These are phyloP conservation scores for Eristalinus sepulchralis DNA, from an alignment of 2,888 invertebrate species.

Conservation along the genomic window DNA sequence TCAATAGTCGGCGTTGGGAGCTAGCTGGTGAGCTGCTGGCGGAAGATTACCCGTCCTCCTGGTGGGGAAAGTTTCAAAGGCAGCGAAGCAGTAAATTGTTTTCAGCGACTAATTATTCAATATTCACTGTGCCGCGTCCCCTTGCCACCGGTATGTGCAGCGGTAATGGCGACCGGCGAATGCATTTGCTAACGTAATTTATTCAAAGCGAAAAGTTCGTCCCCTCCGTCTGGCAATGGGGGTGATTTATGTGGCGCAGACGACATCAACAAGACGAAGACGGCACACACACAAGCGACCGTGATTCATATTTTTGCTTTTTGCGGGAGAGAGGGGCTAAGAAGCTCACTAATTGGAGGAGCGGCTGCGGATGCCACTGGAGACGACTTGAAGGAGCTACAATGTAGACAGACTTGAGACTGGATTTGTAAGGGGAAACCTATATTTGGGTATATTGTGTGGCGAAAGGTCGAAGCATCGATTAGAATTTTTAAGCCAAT, in stretches of 20 bases:
- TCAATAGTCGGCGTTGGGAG: conserved; percentile 32
- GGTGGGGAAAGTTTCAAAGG: conserved; percentile 46
- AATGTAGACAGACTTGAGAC: too few relatives aligned
- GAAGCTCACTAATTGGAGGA: not conserved
- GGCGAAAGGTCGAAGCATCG: too few relatives aligned
- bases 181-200: conserved; percentile 64
- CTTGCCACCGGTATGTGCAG: not conserved
- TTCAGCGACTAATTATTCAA: conserved; percentile 70
- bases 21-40: conserved; percentile 32
- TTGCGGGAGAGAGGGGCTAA: not conserved
- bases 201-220: conserved; percentile 66
- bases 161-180: conserved; percentile 27
- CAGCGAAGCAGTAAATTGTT: conserved; percentile 67
- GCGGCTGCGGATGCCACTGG: not conserved
- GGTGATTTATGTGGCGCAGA: conserved; percentile 53
- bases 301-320: conserved; percentile 25
- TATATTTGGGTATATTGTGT: too few relatives aligned
- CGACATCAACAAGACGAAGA: not conserved
- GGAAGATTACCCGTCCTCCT: conserved; percentile 56
- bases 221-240: conserved; percentile 23
- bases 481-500: too few relatives aligned
- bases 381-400: not conserved
- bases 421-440: too few relatives aligned
- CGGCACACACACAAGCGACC: not conserved
- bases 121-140: conserved; percentile 21